A percentile compares a stretch with the other conserved stretches of the same genome.
phyloP scores from a whole-genome alignment of 2,797 vertebrate species.

The Steatocranus sp. region DNA sequence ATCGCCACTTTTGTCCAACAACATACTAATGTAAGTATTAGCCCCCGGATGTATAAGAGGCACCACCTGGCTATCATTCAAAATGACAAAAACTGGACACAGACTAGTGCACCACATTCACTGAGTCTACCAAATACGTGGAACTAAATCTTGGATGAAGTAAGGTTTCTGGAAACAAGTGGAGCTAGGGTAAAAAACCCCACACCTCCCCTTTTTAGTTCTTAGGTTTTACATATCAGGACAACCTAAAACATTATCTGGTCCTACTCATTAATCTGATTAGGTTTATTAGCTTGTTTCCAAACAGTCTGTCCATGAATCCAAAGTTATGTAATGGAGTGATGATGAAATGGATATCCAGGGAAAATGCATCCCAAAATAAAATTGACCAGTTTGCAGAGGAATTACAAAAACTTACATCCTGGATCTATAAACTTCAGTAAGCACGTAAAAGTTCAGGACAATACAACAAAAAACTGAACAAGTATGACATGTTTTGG shows the following conservation, averaged over 20 bases:
- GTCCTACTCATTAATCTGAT: neutral
- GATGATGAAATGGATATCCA: neutral
- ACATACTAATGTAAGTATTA: neutral
- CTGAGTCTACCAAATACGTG: neutral
- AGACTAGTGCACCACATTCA: rapidly evolving
- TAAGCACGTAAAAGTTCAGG: neutral
- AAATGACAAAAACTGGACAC: neutral
- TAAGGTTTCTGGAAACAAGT: neutral
- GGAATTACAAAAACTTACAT: neutral
- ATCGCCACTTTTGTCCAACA: neutral
- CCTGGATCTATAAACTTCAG: neutral
- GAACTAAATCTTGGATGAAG: neutral
- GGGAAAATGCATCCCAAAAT: neutral
- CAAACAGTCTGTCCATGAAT: neutral
- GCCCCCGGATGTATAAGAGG: neutral
- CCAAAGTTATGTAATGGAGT: neutral
- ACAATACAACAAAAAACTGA: neutral
- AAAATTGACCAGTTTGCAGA: neutral
- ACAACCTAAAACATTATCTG: neutral
- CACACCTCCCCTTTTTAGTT: neutral
- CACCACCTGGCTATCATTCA: neutral
- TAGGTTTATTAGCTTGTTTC: neutral
- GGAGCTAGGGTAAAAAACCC: neutral
- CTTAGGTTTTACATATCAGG: neutral
- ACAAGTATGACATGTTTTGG: neutral